Evolutionary conservation across 2,797 vertebrate genomes (phyloP), one percentile per base, ranked within the genome.

Genomic region (Betta splendens): DNA sequence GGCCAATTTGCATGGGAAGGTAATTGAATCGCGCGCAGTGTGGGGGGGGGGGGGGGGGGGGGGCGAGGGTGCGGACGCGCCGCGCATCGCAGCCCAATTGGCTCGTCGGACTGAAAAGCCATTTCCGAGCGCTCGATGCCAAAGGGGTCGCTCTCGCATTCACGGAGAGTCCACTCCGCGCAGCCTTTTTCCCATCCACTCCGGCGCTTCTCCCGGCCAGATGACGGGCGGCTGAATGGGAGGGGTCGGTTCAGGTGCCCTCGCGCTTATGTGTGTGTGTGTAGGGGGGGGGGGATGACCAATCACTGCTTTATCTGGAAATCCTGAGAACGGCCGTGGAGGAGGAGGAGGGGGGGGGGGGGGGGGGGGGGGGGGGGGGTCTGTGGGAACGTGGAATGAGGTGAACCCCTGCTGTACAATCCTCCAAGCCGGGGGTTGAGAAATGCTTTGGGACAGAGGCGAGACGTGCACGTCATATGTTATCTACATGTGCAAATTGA

Each of bases 1-100:
- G 26, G 77, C 62, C 82, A 84, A 90, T 90, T 90, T 89, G 87
- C 86, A 87, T 85, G 73, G 76, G 76, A n/a, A 81, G 73, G 83
- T 90, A 88, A 91, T 88, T 90, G 89, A 90, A 89, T 89, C 46
- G 80, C 83, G 85, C 26, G 81, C 75, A 80, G 82, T 62, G 82
- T 69, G 56, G 50, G 64, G 49, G 64, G 47, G 64, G 44, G 65
- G 48, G 58, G n/a, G n/a, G n/a, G n/a, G n/a, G 56, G 50, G 64
- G 49, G 64, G 47, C 64, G 44, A 65, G 48, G 58, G n/a, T n/a
- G n/a, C n/a, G n/a, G 73, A 77, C 56, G 68, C 75, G 84, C 72
- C 15, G 45, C 23, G 72, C 75, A 84, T 79, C 76, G 55, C 58
- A 72, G 79, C 68, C 76, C 73, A 72, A 77, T 75, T 77, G 79